Base-by-base conservation (phyloP, 2,113 vertebrate species). In the Tetraodon nigroviridis region DNA sequence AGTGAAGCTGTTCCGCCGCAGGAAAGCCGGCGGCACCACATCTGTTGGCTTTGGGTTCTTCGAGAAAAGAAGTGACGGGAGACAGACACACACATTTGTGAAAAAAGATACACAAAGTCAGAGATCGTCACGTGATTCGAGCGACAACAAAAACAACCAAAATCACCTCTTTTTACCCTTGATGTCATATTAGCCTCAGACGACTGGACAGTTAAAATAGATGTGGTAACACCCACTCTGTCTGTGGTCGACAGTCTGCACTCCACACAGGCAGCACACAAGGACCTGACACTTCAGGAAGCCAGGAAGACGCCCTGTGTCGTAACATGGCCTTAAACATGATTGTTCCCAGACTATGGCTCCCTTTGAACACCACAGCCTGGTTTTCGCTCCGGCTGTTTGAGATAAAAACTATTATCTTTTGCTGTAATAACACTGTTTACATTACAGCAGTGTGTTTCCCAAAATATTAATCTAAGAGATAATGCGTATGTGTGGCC, bases 1-100 rank as follows among this genome's bases (percentile, higher is more conserved):
- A 0, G 93, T 95, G 67, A 96, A 94, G 88, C 95, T 97, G 92
- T 93, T 95, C 68, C 95, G 91, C 64, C 95, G 90, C 83, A 85
- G 89, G 86, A 93, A 92, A 69, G 84, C 76, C 10, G 92, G 87
- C 20, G 81, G 64, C 24, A 69, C 76, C 41, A 83, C 82, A 57
- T 73, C 86, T 74, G 78, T 32, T 24, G 62, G 75, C 42, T 70
- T 72, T 60, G 67, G 85, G 64, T 55, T 89, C 94, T 97, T 73
- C 77, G 82, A 0, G 47, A 55, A 32, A 13, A 71, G n/a, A 19
- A 76, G 5, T 73, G 6, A 16, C 18, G 24, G 15, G 32, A 20
- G 29, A 55, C 7, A 4, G 17, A 64, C 7, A 59, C 7, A 16
- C 8, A 10, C 5, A 2, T 14, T 40, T 20, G 22, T 2, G 7